Evolutionary conservation across 1,140 invertebrate species (phyloP), one percentile per base, ranked within the genome.

Genomic region (Uloborus diversus): DNA sequence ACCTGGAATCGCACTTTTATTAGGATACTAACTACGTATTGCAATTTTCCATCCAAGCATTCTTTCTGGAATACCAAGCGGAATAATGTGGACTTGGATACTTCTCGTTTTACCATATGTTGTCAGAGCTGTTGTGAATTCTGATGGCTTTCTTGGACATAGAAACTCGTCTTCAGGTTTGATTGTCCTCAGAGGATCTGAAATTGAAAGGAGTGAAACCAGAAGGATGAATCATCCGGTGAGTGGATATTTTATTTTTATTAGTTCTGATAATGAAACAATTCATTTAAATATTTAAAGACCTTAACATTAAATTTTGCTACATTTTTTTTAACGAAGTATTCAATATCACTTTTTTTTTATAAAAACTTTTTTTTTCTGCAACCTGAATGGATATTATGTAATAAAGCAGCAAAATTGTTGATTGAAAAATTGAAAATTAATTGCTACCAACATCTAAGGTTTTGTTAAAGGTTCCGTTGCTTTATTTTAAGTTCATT

Each of bases 171-270:
- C 25, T 1, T 1, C 14, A 1, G 66, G 66, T 13, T 25, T 75
- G 5, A 20, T 75, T 11, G 27, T 75, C 4, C 28, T 75, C 0
- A 59, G 70, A 4, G 70, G 57, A 5, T 37, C 70, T 4, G 70
- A 75, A 35, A 75, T 75, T 1, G 70, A 75, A 64, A n/a, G 59
- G 14, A 75, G 70, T 33, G 70, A 75, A 33, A 42, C 70, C 0
- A 61, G 70, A 13, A 75, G 70, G 35, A 30, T 61, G 14, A 56
- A 75, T 11, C 49, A 62, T 51, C 27, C 37, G 1, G 70, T 75
- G 35, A 75, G 70, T 62, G n/a, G 13, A 32, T 13, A 4, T 14
- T 27, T 32, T 61, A 27, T 28, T 13, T 20, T 53, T 4, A 61
- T 14, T 28, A 28, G 11, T 11, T 30, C 7, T 61, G 11, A 56